These are phyloP conservation scores for Prosopocoilus inquinatus DNA, from an alignment of 2,888 invertebrate species.

Conservation along the genomic window DNA sequence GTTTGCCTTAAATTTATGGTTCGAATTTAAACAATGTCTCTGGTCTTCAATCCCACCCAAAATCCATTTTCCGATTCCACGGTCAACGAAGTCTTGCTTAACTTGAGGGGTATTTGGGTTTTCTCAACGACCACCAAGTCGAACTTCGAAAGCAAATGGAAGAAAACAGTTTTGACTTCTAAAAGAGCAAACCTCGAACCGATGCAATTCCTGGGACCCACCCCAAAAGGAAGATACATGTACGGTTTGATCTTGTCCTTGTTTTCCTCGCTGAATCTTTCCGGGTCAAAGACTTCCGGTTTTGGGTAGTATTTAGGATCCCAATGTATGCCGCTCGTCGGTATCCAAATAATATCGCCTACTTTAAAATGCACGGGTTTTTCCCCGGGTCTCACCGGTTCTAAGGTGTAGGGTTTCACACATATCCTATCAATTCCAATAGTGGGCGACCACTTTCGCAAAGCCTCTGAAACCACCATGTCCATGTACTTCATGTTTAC, in stretches of 20 bases:
- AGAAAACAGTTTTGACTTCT: conserved; percentile 35
- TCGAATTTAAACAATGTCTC: too few species aligned
- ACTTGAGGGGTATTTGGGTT: too few species aligned
- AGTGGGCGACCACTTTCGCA: conserved; percentile 35
- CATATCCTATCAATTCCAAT: conserved; percentile 29
- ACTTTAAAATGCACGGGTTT: conserved; percentile 20
- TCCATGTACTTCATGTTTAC: conserved; percentile 35
- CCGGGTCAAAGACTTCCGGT: conserved; percentile 40
- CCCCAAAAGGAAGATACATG: conserved; percentile 41
- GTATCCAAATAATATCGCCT: conserved; percentile 28
- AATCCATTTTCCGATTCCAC: too few species aligned
- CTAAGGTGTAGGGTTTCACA: conserved; percentile 29
- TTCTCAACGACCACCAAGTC: conserved; percentile 23
- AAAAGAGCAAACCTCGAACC: conserved; percentile 48
- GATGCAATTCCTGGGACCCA: conserved; percentile 64
- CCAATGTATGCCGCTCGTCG: conserved; percentile 34
- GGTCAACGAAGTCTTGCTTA: too few species aligned
- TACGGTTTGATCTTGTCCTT: conserved; percentile 51
- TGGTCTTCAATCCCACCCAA: too few species aligned
- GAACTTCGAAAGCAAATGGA: conserved; percentile 34
- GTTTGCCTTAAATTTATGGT: too few species aligned
- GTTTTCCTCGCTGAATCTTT: conserved; percentile 54
- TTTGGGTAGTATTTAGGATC: conserved; percentile 36
- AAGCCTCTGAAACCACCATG: conserved; percentile 33
- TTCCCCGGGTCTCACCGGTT: conserved; percentile 23